A percentile compares a stretch with the other conserved stretches of the same genome.
phyloP scores from a whole-genome alignment of 2,888 invertebrate species.

The Diadegma fenestrale region DNA sequence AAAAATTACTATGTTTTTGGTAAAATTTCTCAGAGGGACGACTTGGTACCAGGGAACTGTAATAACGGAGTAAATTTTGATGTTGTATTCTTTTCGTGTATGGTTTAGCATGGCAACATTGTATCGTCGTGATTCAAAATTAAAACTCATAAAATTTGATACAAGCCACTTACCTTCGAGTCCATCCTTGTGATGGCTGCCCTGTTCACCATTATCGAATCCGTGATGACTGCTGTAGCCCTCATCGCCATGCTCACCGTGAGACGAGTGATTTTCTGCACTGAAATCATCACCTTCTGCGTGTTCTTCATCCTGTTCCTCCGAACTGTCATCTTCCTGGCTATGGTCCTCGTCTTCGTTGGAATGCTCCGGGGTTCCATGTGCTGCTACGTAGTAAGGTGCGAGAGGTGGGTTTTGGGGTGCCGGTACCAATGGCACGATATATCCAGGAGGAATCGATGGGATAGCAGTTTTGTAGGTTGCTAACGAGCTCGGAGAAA shows the following conservation, averaged over 20 bases:
- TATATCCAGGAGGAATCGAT: constrained; percentile 49
- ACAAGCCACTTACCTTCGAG: constrained; percentile 86
- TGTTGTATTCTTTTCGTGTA: no score
- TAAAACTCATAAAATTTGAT: no score
- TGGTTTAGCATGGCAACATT: no score
- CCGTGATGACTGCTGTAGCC: constrained; percentile 90
- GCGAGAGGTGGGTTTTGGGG: constrained; percentile 62
- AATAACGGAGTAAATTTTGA: no score
- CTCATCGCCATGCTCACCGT: constrained; percentile 90
- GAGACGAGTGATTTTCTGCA: constrained; percentile 83
- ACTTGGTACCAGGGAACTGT: no score
- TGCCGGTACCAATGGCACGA: constrained; percentile 57
- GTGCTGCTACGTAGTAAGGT: constrained; percentile 65
- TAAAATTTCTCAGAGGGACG: no score
- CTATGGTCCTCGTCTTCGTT: constrained; percentile 74
- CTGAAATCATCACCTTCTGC: constrained; percentile 57
- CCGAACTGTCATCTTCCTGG: constrained; percentile 59
- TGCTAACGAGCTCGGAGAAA: constrained; percentile 58
- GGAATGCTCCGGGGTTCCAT: not conserved
- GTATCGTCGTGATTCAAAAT: no score
- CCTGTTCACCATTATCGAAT: constrained; percentile 89
- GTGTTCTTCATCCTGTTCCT: constrained; percentile 62
- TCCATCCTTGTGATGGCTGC: constrained; percentile 90
- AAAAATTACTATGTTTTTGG: no score
- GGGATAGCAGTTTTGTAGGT: constrained; percentile 37